These are phyloP conservation scores for Tichodroma muraria DNA, from an alignment of 2,113 vertebrate genomes.

Conservation along the genomic window DNA sequence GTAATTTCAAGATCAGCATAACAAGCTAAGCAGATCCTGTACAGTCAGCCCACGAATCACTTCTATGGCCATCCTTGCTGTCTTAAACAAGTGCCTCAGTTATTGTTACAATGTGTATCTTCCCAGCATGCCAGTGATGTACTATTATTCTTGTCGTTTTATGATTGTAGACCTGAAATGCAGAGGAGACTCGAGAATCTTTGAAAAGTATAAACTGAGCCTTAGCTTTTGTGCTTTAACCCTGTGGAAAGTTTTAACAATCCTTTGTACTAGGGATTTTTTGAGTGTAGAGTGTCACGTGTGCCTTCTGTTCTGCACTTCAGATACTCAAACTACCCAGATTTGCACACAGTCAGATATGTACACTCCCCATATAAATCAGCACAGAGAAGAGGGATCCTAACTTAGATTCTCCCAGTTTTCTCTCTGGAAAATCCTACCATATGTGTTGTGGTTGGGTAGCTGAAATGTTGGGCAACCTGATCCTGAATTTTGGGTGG, in stretches of 20 bases:
- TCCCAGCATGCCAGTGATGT: not conserved
- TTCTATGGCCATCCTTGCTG: not conserved
- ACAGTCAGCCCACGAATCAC: not conserved
- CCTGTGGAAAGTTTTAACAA: not conserved
- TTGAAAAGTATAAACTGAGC: not conserved
- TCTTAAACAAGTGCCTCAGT: not conserved
- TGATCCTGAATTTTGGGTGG: not conserved
- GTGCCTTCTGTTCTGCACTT: not conserved
- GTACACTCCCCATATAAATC: not conserved
- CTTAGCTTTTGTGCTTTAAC: not conserved
- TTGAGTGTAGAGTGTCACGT: not conserved
- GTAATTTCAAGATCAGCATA: not conserved
- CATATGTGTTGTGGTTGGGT: conserved; percentile 16
- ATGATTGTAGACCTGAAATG: not conserved
- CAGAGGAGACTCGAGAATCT: not conserved
- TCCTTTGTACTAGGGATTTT: not conserved
- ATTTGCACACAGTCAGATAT: not conserved
- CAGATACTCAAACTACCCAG: not conserved
- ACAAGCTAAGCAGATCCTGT: not conserved
- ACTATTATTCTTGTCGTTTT: not conserved
- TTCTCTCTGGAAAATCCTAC: not conserved
- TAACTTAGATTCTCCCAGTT: not conserved
- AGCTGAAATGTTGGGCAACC: conserved; percentile 14
- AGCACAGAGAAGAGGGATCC: not conserved
- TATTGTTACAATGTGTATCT: too few relatives aligned